Evolutionary conservation across 2,113 vertebrate species (phyloP).

Genomic region (Dryoscopus gambensis): DNA sequence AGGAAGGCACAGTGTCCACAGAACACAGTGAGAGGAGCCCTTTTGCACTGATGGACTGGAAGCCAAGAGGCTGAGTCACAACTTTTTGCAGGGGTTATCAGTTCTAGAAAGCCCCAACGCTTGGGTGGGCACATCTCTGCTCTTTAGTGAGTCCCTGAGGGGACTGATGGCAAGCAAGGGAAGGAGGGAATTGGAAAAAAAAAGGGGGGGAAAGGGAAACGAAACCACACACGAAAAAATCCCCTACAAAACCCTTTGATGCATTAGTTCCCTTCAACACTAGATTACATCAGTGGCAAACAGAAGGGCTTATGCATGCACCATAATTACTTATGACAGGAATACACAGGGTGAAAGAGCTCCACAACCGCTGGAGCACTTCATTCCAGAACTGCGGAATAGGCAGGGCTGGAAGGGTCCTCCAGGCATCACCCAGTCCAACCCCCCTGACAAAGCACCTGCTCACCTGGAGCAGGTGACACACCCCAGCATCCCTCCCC

Average conservation of each 20-base stretch:
- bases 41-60: neutral
- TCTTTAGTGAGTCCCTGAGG: neutral
- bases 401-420: neutral
- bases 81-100: neutral
- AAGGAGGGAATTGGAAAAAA: neutral
- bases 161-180: accelerated
- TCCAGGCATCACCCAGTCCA: no score
- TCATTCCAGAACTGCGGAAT: accelerated
- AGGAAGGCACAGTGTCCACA: neutral
- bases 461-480: neutral
- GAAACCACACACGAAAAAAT: no score
- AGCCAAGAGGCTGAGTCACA: neutral
- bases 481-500: neutral
- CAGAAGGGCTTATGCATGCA: neutral
- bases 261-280: neutral
- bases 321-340: neutral
- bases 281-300: neutral
- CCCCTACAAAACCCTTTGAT: neutral
- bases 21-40: neutral
- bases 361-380: no score
- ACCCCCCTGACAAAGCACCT: accelerated
- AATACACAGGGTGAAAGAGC: neutral
- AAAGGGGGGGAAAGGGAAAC: no score
- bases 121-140: no score
- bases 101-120: neutral